These are phyloP conservation scores for Allophyes oxyacanthae DNA, from an alignment of 2,888 invertebrate species.

Conservation along the genomic window DNA sequence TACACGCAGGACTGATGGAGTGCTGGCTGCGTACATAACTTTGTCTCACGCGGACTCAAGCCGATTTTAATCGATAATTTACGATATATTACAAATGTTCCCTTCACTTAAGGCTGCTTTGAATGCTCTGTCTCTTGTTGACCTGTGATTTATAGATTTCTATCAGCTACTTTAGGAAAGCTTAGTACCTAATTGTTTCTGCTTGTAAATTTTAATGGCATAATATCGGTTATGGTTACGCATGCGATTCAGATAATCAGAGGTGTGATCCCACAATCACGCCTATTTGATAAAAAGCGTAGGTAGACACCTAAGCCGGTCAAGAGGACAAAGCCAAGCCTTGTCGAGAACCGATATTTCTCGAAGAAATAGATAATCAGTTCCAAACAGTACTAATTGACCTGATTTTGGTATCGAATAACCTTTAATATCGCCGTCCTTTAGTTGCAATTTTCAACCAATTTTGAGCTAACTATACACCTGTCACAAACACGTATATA, in stretches of 20 bases:
- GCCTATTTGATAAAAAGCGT: no score
- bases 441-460: no score
- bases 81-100: slow-evolving; percentile 67
- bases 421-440: no score
- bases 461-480: no score
- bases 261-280: slow-evolving; percentile 11
- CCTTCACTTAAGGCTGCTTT: slow-evolving; percentile 60
- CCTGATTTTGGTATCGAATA: no score
- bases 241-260: slow-evolving; percentile 12
- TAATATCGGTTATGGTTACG: slow-evolving; percentile 20
- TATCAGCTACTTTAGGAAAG: slow-evolving; percentile 34
- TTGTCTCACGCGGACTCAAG: slow-evolving; percentile 64
- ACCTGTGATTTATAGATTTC: slow-evolving; percentile 48
- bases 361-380: no score
- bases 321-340: no score
- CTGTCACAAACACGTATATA: no score
- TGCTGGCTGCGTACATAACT: slow-evolving; percentile 58
- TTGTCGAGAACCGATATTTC: no score
- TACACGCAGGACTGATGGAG: slow-evolving; percentile 52
- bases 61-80: slow-evolving; percentile 72
- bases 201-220: slow-evolving; percentile 21
- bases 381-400: no score
- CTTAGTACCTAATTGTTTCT: slow-evolving; percentile 51
- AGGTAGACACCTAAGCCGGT: no score
- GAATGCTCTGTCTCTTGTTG: slow-evolving; percentile 44